Base-by-base conservation (phyloP, 2,797 vertebrate species). In the Melanotaenia boesemani region DNA sequence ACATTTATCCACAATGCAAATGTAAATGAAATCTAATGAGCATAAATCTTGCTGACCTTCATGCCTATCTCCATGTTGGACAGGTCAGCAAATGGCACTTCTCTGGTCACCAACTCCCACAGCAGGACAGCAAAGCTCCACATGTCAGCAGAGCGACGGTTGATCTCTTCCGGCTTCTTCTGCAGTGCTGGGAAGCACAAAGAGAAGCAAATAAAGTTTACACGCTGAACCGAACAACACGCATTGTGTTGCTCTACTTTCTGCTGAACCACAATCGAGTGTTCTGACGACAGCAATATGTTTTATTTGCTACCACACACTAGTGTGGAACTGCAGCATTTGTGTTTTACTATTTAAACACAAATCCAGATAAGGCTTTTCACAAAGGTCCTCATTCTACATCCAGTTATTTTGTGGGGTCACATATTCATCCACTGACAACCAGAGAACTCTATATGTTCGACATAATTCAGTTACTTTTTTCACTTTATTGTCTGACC, bases 61-160 rank as follows among this genome's bases (percentile, higher is more conserved):
- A 99, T 99, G 85, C 98, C 98, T 5, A 99, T 99, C 91, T 99
- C 98, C 98, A 99, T 99, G 93, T 99, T 99, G 79, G 98, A 99
- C 63, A 99, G 93, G 80, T 99, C 98, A 4, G 98, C 98, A 15
- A 97, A 99, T 0, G 98, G 98, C 76, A 99, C 98, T 78, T 99
- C 98, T 16, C 98, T 95, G 15, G 97, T 98, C 89, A 99, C 98
- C 88, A 99, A 83, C 91, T 99, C 98, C 98, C 98, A 99, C 28
- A 99, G 93, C 90, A 99, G 91, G 88, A 99, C 96, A 0, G 98
- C 97, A 7, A 99, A 99, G 89, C 98, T 99, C 98, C 98, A 99
- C 98, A 99, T 99, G 91, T 99, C 98, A 1, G 98, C 94, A 0
- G 98, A 99, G 66, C 98, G 96, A 55, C 98, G 94, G 88, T 99